Percentiles rank a stretch among this genome's conserved stretches.
These are phyloP conservation scores for Glandiceps talaboti DNA, from an alignment of 53 echinoderm and acorn worm species.

Conservation along the genomic window DNA sequence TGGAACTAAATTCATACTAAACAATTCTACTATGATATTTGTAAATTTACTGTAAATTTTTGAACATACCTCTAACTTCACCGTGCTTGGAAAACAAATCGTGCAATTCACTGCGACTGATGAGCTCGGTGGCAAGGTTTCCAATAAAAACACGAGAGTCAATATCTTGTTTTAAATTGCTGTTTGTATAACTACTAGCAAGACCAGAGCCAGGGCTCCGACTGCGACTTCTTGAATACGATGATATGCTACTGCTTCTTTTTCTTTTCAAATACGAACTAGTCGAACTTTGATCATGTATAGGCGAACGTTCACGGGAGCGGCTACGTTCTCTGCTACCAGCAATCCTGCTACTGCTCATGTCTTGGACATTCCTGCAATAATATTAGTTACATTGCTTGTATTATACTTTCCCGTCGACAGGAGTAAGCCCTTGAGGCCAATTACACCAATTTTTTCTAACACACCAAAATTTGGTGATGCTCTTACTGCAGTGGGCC, in stretches of 20 bases:
- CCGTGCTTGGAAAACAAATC: neutral
- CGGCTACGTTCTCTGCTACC: neutral
- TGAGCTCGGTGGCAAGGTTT: neutral
- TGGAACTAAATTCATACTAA: too few relatives aligned
- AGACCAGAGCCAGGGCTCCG: neutral
- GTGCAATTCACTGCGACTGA: neutral
- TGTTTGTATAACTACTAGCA: neutral
- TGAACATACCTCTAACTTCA: neutral
- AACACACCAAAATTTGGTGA: too few relatives aligned
- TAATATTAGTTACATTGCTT: too few relatives aligned
- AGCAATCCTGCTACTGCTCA: neutral
- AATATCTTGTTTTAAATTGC: neutral
- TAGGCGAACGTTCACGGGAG: neutral
- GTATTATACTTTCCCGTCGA: too few relatives aligned
- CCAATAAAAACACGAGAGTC: constrained; percentile 9
- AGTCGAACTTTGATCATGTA: neutral
- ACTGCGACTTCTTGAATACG: neutral
- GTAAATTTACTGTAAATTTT: too few relatives aligned
- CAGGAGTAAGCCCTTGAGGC: too few relatives aligned
- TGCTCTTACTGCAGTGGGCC: too few relatives aligned
- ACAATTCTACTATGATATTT: too few relatives aligned
- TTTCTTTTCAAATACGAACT: neutral
- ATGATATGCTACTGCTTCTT: neutral
- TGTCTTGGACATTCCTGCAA: neutral
- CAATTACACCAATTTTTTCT: too few relatives aligned